phyloP scores from a whole-genome alignment of 2,888 invertebrate genomes.

The Halocaridina rubra region DNA sequence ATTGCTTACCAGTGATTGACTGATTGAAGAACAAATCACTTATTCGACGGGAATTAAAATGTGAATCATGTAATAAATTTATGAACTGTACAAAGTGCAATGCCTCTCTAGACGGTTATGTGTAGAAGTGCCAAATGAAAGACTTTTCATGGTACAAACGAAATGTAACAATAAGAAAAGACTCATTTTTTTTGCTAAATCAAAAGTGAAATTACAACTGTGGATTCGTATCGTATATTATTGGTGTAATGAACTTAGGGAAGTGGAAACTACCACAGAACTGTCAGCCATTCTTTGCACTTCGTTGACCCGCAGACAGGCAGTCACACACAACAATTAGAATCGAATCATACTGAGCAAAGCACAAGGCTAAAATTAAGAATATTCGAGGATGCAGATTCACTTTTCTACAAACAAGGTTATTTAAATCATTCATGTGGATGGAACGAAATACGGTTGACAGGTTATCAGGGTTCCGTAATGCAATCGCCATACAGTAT shows the following conservation, averaged over 20 bases:
- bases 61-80: not conserved
- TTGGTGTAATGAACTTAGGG: not conserved
- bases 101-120: not conserved
- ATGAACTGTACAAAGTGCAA: not conserved
- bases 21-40: not conserved
- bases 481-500: too few species aligned
- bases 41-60: not conserved
- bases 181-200: not conserved
- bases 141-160: not conserved
- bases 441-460: too few species aligned
- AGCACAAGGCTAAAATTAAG: too few species aligned
- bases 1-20: slow-evolving; percentile 3
- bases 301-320: too few species aligned
- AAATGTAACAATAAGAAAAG: slow-evolving; percentile 8
- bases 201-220: not conserved
- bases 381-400: too few species aligned
- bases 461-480: too few species aligned
- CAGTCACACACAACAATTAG: too few species aligned
- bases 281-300: too few species aligned
- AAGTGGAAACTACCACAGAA: not conserved
- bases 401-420: too few species aligned
- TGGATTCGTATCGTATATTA: slow-evolving; percentile 8
- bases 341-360: too few species aligned
- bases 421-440: too few species aligned
- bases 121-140: not conserved